phyloP scores from a whole-genome alignment of 2,113 vertebrate species.

The Heterotilapia buettikoferi region DNA sequence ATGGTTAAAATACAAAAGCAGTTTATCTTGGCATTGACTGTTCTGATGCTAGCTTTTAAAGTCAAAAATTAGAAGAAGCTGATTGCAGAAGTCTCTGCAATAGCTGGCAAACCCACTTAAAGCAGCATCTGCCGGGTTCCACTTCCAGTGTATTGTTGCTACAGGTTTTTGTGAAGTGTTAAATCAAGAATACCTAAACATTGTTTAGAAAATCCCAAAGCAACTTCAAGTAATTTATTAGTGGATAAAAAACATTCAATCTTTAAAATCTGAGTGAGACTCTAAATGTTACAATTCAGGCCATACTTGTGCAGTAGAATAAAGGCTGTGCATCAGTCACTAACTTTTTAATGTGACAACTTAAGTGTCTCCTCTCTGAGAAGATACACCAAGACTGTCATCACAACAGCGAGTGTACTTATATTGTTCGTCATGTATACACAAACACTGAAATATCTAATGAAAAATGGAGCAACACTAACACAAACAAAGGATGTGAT shows the following conservation, averaged over 20 bases:
- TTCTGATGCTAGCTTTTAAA: neutral
- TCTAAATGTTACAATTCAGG: conserved; percentile 42
- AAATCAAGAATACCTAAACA: conserved; percentile 16
- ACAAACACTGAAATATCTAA: conserved; percentile 14
- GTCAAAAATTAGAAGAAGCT: neutral
- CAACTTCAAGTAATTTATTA: conserved; percentile 52
- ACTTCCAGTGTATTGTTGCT: conserved; percentile 7
- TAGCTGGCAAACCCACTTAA: neutral
- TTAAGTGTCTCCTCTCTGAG: neutral
- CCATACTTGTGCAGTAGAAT: conserved; percentile 45
- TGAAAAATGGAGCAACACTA: neutral
- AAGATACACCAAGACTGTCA: neutral
- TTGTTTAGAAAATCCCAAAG: conserved; percentile 22
- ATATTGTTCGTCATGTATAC: conserved; percentile 28
- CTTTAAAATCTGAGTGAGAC: conserved; percentile 36
- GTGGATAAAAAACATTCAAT: conserved; percentile 50
- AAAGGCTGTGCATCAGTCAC: conserved; percentile 48
- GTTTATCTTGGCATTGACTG: conserved; percentile 45
- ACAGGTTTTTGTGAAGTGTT: conserved; percentile 1
- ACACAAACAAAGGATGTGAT: conserved; percentile 40
- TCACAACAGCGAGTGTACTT: conserved; percentile 3
- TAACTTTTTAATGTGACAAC: neutral
- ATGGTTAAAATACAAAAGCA: conserved; percentile 46
- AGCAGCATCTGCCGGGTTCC: neutral
- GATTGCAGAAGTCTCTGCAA: neutral